These are phyloP conservation scores for Heliconius ismenius DNA, from an alignment of 2,888 invertebrate species.

Conservation along the genomic window DNA sequence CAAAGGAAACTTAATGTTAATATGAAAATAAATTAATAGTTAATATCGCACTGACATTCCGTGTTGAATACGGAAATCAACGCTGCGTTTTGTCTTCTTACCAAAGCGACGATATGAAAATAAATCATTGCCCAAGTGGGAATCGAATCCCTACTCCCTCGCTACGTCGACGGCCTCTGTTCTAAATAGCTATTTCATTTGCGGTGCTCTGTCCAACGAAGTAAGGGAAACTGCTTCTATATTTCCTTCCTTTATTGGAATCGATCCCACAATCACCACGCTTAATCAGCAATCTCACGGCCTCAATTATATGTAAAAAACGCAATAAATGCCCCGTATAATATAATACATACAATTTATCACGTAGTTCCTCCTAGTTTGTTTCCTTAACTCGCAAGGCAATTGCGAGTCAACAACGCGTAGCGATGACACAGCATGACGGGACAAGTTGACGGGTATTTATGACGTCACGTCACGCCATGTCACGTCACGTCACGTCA, in stretches of 20 bases:
- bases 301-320: neutral
- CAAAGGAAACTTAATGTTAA: too few relatives aligned
- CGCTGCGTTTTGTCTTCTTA: too few relatives aligned
- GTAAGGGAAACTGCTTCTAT: neutral
- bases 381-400: constrained; percentile 19
- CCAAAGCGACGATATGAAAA: too few relatives aligned
- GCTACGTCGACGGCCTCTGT: neutral
- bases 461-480: constrained; percentile 37
- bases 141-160: too few relatives aligned
- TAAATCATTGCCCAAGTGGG: too few relatives aligned
- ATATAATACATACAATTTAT: constrained; percentile 8
- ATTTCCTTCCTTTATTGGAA: neutral
- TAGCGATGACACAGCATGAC: constrained; percentile 47
- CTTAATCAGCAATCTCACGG: neutral
- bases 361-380: constrained; percentile 16
- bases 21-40: too few relatives aligned
- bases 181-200: neutral
- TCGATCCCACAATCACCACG: neutral
- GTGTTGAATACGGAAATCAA: too few relatives aligned
- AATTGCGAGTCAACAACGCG: constrained; percentile 45
- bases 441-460: constrained; percentile 38
- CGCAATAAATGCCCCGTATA: neutral
- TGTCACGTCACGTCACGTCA: constrained; percentile 17
- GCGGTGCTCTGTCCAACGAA: neutral
- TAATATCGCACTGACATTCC: too few relatives aligned